Evolutionary conservation across 2,797 vertebrate species (phyloP), one percentile per base, ranked within the genome.

Genomic region (Channa striata): DNA sequence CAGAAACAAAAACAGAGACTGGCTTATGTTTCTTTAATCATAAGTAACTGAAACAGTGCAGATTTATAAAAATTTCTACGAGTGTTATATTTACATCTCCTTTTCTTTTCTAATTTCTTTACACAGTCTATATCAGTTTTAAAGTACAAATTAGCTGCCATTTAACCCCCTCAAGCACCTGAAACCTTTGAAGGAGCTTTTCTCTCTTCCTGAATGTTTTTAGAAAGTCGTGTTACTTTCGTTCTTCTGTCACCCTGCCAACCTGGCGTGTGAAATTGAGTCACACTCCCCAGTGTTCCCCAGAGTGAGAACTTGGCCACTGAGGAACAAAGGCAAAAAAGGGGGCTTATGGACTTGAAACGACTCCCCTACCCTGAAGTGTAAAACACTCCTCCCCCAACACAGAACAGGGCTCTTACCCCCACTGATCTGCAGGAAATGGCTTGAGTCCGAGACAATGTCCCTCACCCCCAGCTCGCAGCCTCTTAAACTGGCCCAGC

Each of bases 391-490:
- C 93, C 94, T 92, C 92, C 93, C 93, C 93, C 93, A 90, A 86
- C 90, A 90, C 89, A 61, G 86, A 90, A 83, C 87, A 89, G 87
- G 88, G 82, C 91, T 88, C 87, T 94, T 91, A 90, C 90, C 91
- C 93, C 93, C 89, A 92, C 93, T 90, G 92, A 93, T 92, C 91
- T 91, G 90, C 93, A 95, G 94, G 94, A 95, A 95, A 94, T 93
- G 90, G 93, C 93, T 92, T 74, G 89, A 89, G 89, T 80, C 86
- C 78, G 90, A 93, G 91, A 94, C 93, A 94, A 94, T 94, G 92
- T 91, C 87, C 90, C 89, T 89, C 88, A 87, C 87, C 87, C 91
- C 88, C 88, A 59, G 82, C 89, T 89, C 78, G 44, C 84, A 86
- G 86, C 82, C 91, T 88, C 89, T 93, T 93, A 89, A 92, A 93